Evolutionary conservation across 2,113 vertebrate species (phyloP).

Genomic region (Pleuronectes platessa): DNA sequence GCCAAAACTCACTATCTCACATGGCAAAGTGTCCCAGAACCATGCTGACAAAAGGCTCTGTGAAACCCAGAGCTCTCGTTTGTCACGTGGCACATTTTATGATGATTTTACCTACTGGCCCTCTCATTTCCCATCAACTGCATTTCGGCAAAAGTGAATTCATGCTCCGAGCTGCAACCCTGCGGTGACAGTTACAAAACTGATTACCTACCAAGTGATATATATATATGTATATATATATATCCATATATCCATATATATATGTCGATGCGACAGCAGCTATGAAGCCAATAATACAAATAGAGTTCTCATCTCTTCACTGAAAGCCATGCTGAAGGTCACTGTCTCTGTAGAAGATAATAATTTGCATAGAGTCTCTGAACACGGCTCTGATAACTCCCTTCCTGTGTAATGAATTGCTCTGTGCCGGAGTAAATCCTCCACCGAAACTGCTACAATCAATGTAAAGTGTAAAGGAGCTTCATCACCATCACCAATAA

Average conservation of each 20-base stretch:
- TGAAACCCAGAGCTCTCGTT: slow-evolving; percentile 13
- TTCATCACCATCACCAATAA: background rate
- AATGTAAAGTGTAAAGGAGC: slow-evolving; percentile 7
- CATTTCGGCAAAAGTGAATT: background rate
- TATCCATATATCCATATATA: too few species aligned
- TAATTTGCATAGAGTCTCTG: background rate
- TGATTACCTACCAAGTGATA: too few species aligned
- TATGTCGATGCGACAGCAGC: too few species aligned
- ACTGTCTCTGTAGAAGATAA: background rate
- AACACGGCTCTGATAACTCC: background rate
- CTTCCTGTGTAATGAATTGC: background rate
- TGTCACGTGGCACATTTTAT: slow-evolving; percentile 2
- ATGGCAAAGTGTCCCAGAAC: slow-evolving; percentile 39
- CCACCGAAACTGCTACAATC: background rate
- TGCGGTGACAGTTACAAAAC: too few species aligned
- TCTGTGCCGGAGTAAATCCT: background rate
- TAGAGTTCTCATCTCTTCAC: background rate
- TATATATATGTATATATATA: too few species aligned
- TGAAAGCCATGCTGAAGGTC: background rate
- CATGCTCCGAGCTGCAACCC: too few species aligned
- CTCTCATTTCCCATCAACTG: slow-evolving; percentile 11
- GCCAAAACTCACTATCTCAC: slow-evolving; percentile 38
- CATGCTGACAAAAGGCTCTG: slow-evolving; percentile 22
- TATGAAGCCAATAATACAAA: background rate
- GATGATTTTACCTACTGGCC: background rate